These are phyloP conservation scores for Dione juno DNA, from an alignment of 2,888 invertebrate genomes.

Conservation along the genomic window DNA sequence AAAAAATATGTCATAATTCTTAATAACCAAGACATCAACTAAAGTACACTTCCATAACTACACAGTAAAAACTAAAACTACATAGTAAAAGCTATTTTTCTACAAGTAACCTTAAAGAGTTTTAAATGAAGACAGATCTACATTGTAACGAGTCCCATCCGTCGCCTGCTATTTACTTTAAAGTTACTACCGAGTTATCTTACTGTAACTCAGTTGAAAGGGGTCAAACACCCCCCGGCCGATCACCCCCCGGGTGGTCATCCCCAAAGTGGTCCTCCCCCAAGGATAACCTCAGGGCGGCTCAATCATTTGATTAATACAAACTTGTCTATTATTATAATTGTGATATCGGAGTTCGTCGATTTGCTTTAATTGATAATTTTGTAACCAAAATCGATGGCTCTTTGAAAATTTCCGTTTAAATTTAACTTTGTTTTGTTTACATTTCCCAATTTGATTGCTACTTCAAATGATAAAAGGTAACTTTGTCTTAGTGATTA, in stretches of 20 bases:
- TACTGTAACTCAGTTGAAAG: slow-evolving; percentile 41
- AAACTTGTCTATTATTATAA: slow-evolving; percentile 65
- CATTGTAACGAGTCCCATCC: slow-evolving; percentile 28
- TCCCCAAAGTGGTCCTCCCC: slow-evolving; percentile 25
- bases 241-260: slow-evolving; percentile 25
- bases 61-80: not conserved
- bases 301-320: slow-evolving; percentile 64
- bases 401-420: slow-evolving; percentile 43
- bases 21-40: not conserved
- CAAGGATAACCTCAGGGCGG: slow-evolving; percentile 34
- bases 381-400: slow-evolving; percentile 44
- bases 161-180: slow-evolving; percentile 27
- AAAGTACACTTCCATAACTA: not conserved
- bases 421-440: slow-evolving; percentile 29
- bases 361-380: slow-evolving; percentile 60
- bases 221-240: slow-evolving; percentile 18
- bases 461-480: slow-evolving; percentile 11
- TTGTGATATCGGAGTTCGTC: slow-evolving; percentile 57
- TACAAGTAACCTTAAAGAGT: slow-evolving; percentile 27
- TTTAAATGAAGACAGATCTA: slow-evolving; percentile 23
- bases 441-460: slow-evolving; percentile 9
- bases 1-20: too few species aligned
- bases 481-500: not conserved
- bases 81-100: slow-evolving; percentile 16
- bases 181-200: slow-evolving; percentile 21